Evolutionary conservation across 1,140 invertebrate genomes (phyloP).

Genomic region (Lepidurus packardi): DNA sequence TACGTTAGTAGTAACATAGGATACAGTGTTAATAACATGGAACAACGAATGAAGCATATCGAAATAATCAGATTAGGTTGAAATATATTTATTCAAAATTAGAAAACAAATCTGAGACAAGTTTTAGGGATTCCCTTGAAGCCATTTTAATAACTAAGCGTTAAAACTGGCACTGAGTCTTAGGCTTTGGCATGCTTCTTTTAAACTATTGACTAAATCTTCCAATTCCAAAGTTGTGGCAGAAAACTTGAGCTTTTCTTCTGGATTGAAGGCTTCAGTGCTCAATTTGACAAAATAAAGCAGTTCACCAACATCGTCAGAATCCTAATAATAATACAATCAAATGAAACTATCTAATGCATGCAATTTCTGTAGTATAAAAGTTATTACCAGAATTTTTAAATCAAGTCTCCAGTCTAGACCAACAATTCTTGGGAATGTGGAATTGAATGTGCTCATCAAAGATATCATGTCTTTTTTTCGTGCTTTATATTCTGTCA

Average conservation of each 20-base stretch:
- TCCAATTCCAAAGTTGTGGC: not conserved
- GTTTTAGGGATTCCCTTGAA: too few species aligned
- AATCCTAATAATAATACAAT: not conserved
- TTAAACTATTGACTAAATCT: not conserved
- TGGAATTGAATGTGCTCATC: not conserved
- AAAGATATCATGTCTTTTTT: not conserved
- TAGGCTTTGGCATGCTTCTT: slow-evolving; percentile 4
- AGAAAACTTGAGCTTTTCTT: not conserved
- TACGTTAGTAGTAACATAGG: too few species aligned
- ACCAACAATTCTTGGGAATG: not conserved
- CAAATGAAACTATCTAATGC: not conserved
- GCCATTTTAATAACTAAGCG: not conserved
- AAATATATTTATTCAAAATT: too few species aligned
- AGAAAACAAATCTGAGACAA: too few species aligned
- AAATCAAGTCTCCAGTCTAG: slow-evolving; percentile 1
- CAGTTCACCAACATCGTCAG: not conserved
- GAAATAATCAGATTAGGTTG: too few species aligned
- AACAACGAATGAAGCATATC: too few species aligned
- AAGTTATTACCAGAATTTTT: not conserved
- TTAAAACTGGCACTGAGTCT: not conserved
- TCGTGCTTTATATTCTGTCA: not conserved
- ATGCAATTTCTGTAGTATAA: not conserved
- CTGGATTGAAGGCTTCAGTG: not conserved
- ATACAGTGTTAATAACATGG: too few species aligned
- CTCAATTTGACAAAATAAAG: not conserved